Percentiles rank a stretch among this genome's conserved stretches.
phyloP scores from a whole-genome alignment of 2,888 invertebrate genomes.

The Dolichopus griseipennis region DNA sequence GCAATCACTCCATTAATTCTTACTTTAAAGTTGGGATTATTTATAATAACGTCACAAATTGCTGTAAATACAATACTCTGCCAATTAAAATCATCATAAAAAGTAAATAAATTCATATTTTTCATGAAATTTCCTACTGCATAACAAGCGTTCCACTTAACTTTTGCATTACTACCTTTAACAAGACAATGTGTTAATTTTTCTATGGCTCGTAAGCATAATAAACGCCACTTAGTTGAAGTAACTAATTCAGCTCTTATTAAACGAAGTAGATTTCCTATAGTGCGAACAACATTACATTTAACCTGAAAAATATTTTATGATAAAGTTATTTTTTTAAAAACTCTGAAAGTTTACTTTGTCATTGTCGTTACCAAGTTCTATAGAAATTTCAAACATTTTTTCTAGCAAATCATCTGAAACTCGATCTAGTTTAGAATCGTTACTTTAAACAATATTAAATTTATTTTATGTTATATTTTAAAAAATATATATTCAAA shows the following conservation, averaged over 20 bases:
- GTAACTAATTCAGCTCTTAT: constrained; percentile 47
- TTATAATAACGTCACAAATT: constrained; percentile 57
- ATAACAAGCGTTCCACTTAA: constrained; percentile 88
- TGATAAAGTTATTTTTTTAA: not conserved
- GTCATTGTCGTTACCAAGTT: constrained; percentile 62
- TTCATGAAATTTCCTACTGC: constrained; percentile 73
- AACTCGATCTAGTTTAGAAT: constrained; percentile 54
- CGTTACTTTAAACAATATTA: constrained; percentile 40
- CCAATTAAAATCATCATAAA: constrained; percentile 29
- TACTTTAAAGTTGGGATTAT: constrained; percentile 80
- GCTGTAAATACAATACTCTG: constrained; percentile 57
- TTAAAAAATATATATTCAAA: constrained; percentile 5
- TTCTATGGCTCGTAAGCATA: constrained; percentile 53
- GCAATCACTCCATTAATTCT: constrained; percentile 79
- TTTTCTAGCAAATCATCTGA: constrained; percentile 60
- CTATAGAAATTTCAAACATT: constrained; percentile 57
- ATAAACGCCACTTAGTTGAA: constrained; percentile 46
- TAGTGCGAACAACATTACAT: constrained; percentile 63
- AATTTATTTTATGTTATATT: constrained; percentile 3
- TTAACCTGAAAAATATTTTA: constrained; percentile 21
- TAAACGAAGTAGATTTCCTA: constrained; percentile 70
- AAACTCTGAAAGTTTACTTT: constrained; percentile 51
- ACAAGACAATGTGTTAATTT: constrained; percentile 62
- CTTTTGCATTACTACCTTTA: constrained; percentile 70
- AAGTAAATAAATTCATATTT: constrained; percentile 43